These are phyloP conservation scores for Synergus japonicus DNA, from an alignment of 2,888 invertebrate species.

Conservation along the genomic window DNA sequence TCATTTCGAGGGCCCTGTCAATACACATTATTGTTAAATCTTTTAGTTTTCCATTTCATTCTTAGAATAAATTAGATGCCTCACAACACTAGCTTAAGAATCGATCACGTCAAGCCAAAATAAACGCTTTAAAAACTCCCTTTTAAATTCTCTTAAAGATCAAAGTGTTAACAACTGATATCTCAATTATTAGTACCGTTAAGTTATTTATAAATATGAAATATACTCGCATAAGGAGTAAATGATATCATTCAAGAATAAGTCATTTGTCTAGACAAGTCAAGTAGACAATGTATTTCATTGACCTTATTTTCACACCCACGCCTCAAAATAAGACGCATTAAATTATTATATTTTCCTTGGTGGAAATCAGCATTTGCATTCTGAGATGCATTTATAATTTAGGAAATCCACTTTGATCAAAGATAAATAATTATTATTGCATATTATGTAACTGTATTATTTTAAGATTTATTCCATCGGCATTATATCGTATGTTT, in stretches of 20 bases:
- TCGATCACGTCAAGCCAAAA: background rate
- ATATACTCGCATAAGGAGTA: background rate
- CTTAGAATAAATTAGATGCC: background rate
- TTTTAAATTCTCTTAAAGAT: background rate
- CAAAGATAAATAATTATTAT: too few relatives aligned
- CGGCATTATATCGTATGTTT: background rate
- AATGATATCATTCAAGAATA: background rate
- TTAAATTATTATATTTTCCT: too few relatives aligned
- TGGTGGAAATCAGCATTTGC: too few relatives aligned
- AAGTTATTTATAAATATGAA: background rate
- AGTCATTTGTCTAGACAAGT: background rate
- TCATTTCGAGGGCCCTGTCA: conserved; percentile 38
- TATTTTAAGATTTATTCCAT: too few relatives aligned
- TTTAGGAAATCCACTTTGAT: too few relatives aligned
- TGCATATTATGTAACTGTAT: too few relatives aligned
- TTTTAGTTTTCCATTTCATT: background rate
- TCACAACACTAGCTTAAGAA: background rate
- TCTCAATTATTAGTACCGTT: too few relatives aligned
- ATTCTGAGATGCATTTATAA: too few relatives aligned
- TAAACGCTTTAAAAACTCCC: background rate
- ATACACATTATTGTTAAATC: conserved; percentile 43
- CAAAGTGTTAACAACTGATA: too few relatives aligned
- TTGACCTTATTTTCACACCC: background rate
- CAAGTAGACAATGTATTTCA: background rate
- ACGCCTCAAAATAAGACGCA: background rate